phyloP scores from a whole-genome alignment of 53 echinoderm and acorn worm genomes.

The Holothuria leucospilota region DNA sequence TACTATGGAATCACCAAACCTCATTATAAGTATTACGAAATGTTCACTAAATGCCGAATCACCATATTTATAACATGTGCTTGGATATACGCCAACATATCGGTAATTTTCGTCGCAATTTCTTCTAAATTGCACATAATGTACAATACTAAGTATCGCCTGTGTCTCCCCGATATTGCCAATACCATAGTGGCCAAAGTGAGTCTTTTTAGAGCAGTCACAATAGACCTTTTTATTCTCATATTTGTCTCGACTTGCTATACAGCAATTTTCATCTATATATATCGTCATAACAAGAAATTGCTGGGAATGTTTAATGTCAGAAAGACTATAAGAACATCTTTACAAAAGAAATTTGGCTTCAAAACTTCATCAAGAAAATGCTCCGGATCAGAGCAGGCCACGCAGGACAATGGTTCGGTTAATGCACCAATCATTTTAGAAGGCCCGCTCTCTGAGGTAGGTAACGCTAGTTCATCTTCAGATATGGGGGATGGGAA shows the following conservation, averaged over 20 bases:
- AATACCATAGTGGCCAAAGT: neutral
- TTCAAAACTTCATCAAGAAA: no score
- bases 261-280: conserved; percentile 54
- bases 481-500: no score
- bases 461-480: no score
- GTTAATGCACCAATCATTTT: no score
- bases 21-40: conserved; percentile 49
- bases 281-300: conserved; percentile 56
- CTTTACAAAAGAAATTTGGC: no score
- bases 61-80: conserved; percentile 28
- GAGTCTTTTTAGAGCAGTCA: conserved; percentile 19
- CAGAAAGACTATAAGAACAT: neutral
- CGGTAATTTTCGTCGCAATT: conserved; percentile 3
- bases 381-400: no score
- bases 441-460: no score
- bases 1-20: conserved; percentile 46
- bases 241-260: conserved; percentile 13
- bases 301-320: conserved; percentile 40
- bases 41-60: conserved; percentile 50
- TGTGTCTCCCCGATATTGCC: conserved; percentile 43
- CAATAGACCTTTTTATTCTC: conserved; percentile 18
- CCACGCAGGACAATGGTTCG: no score
- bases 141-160: conserved; percentile 43
- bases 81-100: conserved; percentile 54
- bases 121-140: neutral